phyloP scores from a whole-genome alignment of 2,888 invertebrate genomes.

The Cordylochernes scorpioides region DNA sequence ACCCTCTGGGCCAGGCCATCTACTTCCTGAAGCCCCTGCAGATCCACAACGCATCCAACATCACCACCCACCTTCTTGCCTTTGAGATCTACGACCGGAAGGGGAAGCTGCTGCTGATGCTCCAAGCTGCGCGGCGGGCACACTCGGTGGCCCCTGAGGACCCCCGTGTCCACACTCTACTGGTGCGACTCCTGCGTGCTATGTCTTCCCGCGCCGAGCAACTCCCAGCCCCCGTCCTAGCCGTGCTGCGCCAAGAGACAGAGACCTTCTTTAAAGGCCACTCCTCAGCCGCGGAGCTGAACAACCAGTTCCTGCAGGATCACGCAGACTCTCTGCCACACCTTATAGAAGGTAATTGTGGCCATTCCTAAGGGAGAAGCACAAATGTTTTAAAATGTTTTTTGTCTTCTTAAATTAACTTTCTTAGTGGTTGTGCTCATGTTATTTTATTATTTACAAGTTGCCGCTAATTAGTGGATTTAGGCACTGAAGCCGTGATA shows the following conservation, averaged over 20 bases:
- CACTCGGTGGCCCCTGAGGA: constrained; percentile 30
- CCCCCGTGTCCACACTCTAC: constrained; percentile 59
- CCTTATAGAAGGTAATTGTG: constrained; percentile 51
- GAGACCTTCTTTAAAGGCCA: constrained; percentile 28
- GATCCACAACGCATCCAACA: constrained; percentile 52
- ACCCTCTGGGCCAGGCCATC: constrained; percentile 82
- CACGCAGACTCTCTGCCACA: constrained; percentile 39
- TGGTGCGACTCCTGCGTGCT: constrained; percentile 56
- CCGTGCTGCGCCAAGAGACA: constrained; percentile 24
- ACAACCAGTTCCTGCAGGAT: constrained; percentile 38
- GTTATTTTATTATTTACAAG: too few relatives aligned
- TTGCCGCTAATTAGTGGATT: too few relatives aligned
- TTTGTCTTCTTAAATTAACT: too few relatives aligned
- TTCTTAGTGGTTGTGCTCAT: too few relatives aligned
- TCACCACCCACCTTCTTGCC: constrained; percentile 87
- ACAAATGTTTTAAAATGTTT: too few relatives aligned
- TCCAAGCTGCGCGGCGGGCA: constrained; percentile 79
- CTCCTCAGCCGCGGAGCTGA: constrained; percentile 31
- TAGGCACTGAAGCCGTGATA: too few relatives aligned
- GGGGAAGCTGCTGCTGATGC: constrained; percentile 72
- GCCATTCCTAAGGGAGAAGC: too few relatives aligned
- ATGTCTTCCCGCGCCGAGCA: too few relatives aligned
- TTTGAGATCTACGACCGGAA: constrained; percentile 93
- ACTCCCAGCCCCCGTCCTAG: constrained; percentile 17
- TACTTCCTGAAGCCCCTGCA: constrained; percentile 81